Conservation (phyloP, 2,888 invertebrate species). For the Andrena dorsata region DNA sequence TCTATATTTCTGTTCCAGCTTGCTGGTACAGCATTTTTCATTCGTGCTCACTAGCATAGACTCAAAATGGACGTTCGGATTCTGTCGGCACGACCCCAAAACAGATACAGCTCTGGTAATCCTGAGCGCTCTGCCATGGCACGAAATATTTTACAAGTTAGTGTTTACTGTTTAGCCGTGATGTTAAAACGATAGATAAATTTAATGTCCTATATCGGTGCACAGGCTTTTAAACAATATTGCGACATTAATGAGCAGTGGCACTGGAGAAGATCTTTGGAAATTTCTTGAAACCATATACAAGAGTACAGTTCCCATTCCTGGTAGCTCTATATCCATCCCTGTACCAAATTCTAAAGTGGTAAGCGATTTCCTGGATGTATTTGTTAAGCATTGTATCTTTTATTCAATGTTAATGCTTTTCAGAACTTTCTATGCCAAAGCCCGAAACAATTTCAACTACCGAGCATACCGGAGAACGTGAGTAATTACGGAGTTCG, state of each 20-base stretch:
- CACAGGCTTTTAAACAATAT: slow-evolving; percentile 92
- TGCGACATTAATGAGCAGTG: slow-evolving; percentile 89
- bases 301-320: slow-evolving; percentile 89
- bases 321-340: slow-evolving; percentile 88
- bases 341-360: slow-evolving; percentile 86
- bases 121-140: slow-evolving; percentile 97
- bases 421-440: slow-evolving; percentile 92
- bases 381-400: neutral
- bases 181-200: neutral
- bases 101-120: slow-evolving; percentile 94
- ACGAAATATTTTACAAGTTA: slow-evolving; percentile 97
- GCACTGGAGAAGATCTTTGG: slow-evolving; percentile 87
- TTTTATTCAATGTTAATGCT: neutral
- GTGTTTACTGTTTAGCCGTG: slow-evolving; percentile 77
- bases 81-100: slow-evolving; percentile 97
- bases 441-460: slow-evolving; percentile 91
- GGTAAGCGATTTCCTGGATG: slow-evolving; percentile 84
- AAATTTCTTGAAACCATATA: slow-evolving; percentile 90
- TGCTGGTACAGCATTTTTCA: slow-evolving; percentile 96
- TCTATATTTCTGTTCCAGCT: slow-evolving; percentile 86
- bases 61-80: slow-evolving; percentile 98
- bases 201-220: slow-evolving; percentile 9
- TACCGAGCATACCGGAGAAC: slow-evolving; percentile 98
- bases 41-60: slow-evolving; percentile 98
- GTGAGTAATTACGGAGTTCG: slow-evolving; percentile 87